Conservation (phyloP, 2,888 invertebrate species). For the Archips crataeganus region DNA sequence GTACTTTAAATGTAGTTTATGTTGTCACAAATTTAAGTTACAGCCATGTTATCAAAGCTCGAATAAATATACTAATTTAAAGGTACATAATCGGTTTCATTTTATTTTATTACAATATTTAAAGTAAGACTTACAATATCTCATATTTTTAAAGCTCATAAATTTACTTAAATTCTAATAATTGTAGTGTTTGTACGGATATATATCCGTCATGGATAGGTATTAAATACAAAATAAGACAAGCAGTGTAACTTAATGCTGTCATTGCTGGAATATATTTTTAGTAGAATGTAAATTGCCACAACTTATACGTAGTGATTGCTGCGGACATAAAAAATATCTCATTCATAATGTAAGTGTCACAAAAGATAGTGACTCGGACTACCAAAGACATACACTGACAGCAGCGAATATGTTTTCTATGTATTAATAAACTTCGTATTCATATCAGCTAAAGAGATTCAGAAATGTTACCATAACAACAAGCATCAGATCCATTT, state of each 20-base stretch:
- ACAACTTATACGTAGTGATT: not conserved
- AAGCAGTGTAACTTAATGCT: not conserved
- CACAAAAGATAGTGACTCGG: not conserved
- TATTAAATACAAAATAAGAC: not conserved
- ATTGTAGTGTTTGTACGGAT: slow-evolving; percentile 19
- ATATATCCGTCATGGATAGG: not conserved
- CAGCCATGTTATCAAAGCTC: not conserved
- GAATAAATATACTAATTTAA: not conserved
- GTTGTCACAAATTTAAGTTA: no score
- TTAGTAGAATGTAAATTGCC: not conserved
- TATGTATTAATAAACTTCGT: not conserved
- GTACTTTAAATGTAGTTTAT: no score
- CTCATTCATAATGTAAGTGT: not conserved
- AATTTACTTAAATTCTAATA: slow-evolving; percentile 22
- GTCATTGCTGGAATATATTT: not conserved
- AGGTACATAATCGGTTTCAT: not conserved
- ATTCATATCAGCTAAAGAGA: slow-evolving; percentile 3
- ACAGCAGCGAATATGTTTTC: not conserved
- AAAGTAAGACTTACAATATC: not conserved
- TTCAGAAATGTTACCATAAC: slow-evolving; percentile 7
- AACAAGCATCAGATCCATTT: not conserved
- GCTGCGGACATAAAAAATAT: not conserved
- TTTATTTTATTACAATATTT: not conserved
- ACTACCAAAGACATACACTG: not conserved
- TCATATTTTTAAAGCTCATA: slow-evolving; percentile 31